Conservation (phyloP, 2,113 vertebrate genomes). For the Hypanus sabinus region DNA sequence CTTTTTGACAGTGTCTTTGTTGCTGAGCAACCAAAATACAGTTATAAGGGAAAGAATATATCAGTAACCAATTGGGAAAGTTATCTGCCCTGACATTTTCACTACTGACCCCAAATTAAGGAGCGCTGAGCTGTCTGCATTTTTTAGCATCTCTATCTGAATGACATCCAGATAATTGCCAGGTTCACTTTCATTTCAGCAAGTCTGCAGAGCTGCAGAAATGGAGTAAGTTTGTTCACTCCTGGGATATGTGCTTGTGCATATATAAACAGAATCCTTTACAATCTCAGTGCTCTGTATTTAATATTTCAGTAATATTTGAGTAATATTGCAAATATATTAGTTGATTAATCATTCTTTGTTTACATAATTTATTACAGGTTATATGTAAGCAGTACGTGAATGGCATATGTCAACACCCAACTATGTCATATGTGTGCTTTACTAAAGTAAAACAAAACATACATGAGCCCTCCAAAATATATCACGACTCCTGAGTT, state of each 20-base stretch:
- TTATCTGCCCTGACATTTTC: conserved; percentile 27
- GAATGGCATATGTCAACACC: too few relatives aligned
- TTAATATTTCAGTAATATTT: too few relatives aligned
- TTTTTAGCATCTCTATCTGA: background rate
- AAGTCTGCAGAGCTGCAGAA: background rate
- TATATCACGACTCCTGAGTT: too few relatives aligned
- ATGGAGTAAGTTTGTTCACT: background rate
- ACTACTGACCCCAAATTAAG: conserved; percentile 3
- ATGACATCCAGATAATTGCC: background rate
- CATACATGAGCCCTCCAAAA: too few relatives aligned
- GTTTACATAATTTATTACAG: too few relatives aligned
- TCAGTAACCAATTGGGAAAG: background rate
- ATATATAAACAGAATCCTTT: background rate
- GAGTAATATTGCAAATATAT: too few relatives aligned
- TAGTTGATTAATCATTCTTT: too few relatives aligned
- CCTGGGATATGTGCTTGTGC: background rate
- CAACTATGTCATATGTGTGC: too few relatives aligned
- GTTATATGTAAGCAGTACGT: too few relatives aligned
- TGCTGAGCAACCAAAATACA: background rate
- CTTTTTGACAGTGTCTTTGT: conserved; percentile 7
- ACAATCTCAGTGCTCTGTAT: too few relatives aligned
- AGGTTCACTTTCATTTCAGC: background rate
- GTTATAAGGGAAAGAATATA: background rate
- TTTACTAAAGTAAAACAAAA: too few relatives aligned
- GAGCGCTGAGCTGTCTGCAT: background rate